Evolutionary conservation across 2,888 invertebrate genomes (phyloP), one percentile per base, ranked within the genome.

Genomic region (Seira musarum): DNA sequence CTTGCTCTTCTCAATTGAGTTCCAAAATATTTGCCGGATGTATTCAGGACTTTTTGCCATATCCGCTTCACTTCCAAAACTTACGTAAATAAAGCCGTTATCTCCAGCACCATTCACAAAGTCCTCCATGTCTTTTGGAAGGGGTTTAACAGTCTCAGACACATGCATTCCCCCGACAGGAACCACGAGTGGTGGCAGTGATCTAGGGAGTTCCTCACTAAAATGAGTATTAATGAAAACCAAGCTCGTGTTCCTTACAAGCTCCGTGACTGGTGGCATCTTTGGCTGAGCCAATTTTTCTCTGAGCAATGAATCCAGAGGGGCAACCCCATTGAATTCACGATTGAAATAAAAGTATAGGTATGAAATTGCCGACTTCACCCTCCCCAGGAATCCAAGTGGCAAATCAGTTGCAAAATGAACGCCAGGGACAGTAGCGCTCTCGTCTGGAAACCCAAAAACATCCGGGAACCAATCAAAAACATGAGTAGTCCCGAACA

Each of bases 1-100:
- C 15, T 80, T 68, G 21, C 66, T 80, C 10, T 77, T 80, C 35
- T 25, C 49, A 10, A 85, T 17, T 3, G 79, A 76, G 10, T 78
- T 70, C 40, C 81, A 81, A 22, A 85, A 80, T 22, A 68, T 61
- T 25, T 80, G 25, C 0, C 68, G 65, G 19, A 82, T 49, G 21
- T 75, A 19, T 21, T 64, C 30, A 10, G 85, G 79, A 0, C 81
- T 19, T 21, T 68, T 63, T 1, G 78, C 49, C 40, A 85, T 73
- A 49, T 77, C 77, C n/a, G 81, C 80, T 30, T 79, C 81, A 22
- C 80, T 82, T n/a, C 85, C 85, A 67, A 85, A 85, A 65, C 84
- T 84, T 1, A 85, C 65, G 64, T 82, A 85, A 1, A 85, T 80
- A 49, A 85, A 85, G 10, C 84, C 85, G 21, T 61, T 73, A 15